phyloP scores from a whole-genome alignment of 1,140 invertebrate genomes.

The Aphidius ervi region DNA sequence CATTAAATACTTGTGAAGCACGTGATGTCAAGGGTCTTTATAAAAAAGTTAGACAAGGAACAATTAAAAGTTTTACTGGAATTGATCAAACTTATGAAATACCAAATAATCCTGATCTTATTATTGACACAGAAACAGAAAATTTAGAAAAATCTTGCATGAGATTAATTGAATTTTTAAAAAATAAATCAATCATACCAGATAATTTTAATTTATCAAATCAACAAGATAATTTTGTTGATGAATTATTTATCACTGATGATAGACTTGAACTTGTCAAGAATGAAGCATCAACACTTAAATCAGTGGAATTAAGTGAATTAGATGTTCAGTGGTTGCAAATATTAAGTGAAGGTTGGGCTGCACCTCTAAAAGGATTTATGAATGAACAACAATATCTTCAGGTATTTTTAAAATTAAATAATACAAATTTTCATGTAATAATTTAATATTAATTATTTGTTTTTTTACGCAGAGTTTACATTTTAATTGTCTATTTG shows the following conservation, averaged over 20 bases:
- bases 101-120: constrained; percentile 81
- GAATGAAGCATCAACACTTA: constrained; percentile 67
- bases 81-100: constrained; percentile 92
- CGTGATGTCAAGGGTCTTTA: constrained; percentile 97
- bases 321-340: constrained; percentile 96
- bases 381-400: constrained; percentile 96
- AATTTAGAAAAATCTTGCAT: constrained; percentile 80
- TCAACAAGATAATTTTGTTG: constrained; percentile 55
- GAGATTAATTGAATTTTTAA: constrained; percentile 73
- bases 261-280: constrained; percentile 59
- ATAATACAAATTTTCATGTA: constrained; percentile 92
- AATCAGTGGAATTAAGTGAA: constrained; percentile 67
- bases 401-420: constrained; percentile 87
- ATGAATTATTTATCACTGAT: constrained; percentile 80
- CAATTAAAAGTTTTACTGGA: constrained; percentile 97
- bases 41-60: constrained; percentile 92
- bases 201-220: constrained; percentile 44
- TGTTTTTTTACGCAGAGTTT: constrained; percentile 86
- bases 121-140: constrained; percentile 76
- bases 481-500: constrained; percentile 82
- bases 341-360: constrained; percentile 96
- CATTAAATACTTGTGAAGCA: constrained; percentile 89
- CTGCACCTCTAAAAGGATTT: constrained; percentile 89
- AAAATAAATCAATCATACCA: constrained; percentile 63
- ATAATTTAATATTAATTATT: constrained; percentile 69